A percentile compares a stretch with the other conserved stretches of the same genome.
Evolutionary conservation across 2,888 invertebrate genomes (phyloP).

Genomic region (Trileptium ribeirensis): DNA sequence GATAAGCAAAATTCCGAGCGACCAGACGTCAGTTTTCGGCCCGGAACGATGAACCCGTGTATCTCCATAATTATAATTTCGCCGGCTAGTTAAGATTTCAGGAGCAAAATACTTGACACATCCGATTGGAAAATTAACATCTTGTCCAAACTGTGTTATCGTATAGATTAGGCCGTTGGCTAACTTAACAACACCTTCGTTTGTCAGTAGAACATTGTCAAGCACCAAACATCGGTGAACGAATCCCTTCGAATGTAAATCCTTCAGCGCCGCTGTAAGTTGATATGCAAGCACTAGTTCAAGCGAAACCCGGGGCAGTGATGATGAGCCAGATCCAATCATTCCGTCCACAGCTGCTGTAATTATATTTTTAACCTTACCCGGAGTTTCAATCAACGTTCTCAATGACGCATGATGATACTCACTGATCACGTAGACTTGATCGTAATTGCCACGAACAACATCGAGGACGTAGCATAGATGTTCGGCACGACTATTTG

Average conservation of each 20-base stretch:
- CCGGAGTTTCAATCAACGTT: background rate
- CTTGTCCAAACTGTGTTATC: constrained; percentile 76
- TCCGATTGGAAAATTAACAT: constrained; percentile 75
- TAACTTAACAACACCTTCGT: constrained; percentile 65
- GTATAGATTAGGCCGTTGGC: constrained; percentile 87
- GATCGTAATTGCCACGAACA: constrained; percentile 73
- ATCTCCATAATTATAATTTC: background rate
- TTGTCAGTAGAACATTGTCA: constrained; percentile 72
- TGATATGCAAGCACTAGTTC: constrained; percentile 54
- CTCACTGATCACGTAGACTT: constrained; percentile 41
- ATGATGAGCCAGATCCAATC: background rate
- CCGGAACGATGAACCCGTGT: constrained; percentile 53
- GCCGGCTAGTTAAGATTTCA: constrained; percentile 15
- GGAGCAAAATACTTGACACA: constrained; percentile 36
- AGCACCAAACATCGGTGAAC: constrained; percentile 72
- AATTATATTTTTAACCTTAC: background rate
- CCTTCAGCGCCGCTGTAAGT: constrained; percentile 65
- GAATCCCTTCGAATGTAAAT: constrained; percentile 66
- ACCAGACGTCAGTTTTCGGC: constrained; percentile 83
- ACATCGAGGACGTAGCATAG: constrained; percentile 84
- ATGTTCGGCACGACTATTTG: constrained; percentile 61
- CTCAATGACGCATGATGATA: constrained; percentile 63
- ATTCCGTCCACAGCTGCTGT: background rate
- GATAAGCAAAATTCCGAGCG: constrained; percentile 77
- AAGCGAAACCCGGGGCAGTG: background rate